Evolutionary conservation across 2,113 vertebrate genomes (phyloP).

Genomic region (Alligator sinensis): DNA sequence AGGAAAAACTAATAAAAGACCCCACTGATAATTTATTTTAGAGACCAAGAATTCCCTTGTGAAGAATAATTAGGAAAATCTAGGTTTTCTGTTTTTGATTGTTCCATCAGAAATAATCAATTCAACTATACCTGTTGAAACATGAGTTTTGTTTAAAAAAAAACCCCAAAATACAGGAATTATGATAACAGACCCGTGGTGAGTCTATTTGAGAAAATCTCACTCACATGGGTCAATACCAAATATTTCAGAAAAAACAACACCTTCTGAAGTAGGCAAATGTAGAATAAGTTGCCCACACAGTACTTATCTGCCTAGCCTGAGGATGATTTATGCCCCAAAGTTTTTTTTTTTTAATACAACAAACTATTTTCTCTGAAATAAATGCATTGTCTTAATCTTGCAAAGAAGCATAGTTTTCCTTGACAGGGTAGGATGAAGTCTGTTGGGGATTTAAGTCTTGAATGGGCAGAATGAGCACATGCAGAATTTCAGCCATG

Average conservation of each 20-base stretch:
- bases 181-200: too few relatives aligned
- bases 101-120: slow-evolving; percentile 18
- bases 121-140: slow-evolving; percentile 26
- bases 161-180: too few relatives aligned
- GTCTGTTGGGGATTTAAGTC: background rate
- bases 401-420: slow-evolving; percentile 26
- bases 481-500: background rate
- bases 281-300: slow-evolving; percentile 38
- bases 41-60: slow-evolving; percentile 34
- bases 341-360: slow-evolving; percentile 49
- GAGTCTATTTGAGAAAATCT: background rate
- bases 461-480: background rate
- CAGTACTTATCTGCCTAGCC: slow-evolving; percentile 49
- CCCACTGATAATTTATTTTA: background rate
- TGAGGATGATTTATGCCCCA: background rate
- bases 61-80: slow-evolving; percentile 30
- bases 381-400: slow-evolving; percentile 25
- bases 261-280: slow-evolving; percentile 46
- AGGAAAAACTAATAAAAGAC: slow-evolving; percentile 27
- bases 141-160: background rate
- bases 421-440: background rate
- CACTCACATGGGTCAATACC: slow-evolving; percentile 44
- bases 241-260: slow-evolving; percentile 54
- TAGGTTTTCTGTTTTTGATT: slow-evolving; percentile 27
- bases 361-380: background rate